Conservation (phyloP, 2,888 invertebrate species). For the Ganaspis brasiliensis region DNA sequence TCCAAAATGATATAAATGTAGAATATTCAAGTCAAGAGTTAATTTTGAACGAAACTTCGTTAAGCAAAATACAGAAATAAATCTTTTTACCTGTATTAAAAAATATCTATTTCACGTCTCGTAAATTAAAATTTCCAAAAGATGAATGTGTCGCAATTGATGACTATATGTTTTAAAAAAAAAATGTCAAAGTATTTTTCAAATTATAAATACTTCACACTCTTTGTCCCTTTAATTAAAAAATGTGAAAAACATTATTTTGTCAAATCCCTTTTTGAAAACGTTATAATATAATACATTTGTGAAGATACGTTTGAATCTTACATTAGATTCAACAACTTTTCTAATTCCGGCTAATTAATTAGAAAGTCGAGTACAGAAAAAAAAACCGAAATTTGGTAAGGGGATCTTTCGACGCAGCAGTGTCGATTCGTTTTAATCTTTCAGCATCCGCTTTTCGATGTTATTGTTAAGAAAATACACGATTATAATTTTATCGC, state of each 20-base stretch:
- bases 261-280: too few species aligned
- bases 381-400: constrained; percentile 11
- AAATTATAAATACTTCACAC: neutral
- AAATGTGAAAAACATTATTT: neutral
- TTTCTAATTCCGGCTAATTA: neutral
- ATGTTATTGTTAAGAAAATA: constrained; percentile 24
- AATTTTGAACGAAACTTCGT: neutral
- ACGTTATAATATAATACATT: too few species aligned
- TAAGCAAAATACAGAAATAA: neutral
- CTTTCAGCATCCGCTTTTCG: constrained; percentile 42
- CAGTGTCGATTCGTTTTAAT: constrained; percentile 19
- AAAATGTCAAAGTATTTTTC: neutral
- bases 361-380: neutral
- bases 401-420: constrained; percentile 30
- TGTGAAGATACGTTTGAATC: too few species aligned
- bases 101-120: neutral
- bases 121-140: neutral
- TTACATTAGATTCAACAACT: neutral
- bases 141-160: neutral
- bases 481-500: constrained; percentile 26
- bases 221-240: neutral
- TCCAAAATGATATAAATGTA: neutral
- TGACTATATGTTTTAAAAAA: neutral
- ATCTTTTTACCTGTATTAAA: neutral
- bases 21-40: neutral